phyloP scores from a whole-genome alignment of 1,140 invertebrate genomes.

The Stegodyphus mimosarum region DNA sequence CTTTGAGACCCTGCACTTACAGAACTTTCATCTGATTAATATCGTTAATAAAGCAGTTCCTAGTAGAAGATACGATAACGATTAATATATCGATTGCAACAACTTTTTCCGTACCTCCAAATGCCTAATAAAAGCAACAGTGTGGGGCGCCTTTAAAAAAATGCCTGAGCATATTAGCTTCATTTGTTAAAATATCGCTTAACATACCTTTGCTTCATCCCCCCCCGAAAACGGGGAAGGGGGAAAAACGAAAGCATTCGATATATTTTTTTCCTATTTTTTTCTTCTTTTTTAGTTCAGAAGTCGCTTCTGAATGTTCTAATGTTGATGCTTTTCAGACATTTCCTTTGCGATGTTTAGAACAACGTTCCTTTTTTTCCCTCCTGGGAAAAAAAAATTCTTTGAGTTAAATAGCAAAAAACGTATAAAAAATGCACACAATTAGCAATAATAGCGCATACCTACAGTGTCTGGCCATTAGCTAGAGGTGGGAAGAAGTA shows the following conservation, averaged over 20 bases:
- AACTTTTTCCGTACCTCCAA: not conserved
- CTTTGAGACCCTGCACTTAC: not conserved
- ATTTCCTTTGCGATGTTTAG: slow-evolving; percentile 8
- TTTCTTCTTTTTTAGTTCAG: slow-evolving; percentile 6
- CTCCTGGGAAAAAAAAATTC: slow-evolving; percentile 11
- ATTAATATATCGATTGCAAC: slow-evolving; percentile 55
- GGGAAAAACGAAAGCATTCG: not conserved
- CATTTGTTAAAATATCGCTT: slow-evolving; percentile 61
- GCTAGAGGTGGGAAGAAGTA: slow-evolving; percentile 34
- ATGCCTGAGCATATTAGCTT: slow-evolving; percentile 45
- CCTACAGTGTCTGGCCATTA: slow-evolving; percentile 44
- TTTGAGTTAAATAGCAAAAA: slow-evolving; percentile 52
- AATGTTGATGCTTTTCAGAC: slow-evolving; percentile 48
- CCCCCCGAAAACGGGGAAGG: not conserved
- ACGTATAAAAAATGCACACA: slow-evolving; percentile 42
- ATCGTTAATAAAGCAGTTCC: too few relatives aligned
- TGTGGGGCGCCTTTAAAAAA: slow-evolving; percentile 18
- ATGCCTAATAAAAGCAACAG: slow-evolving; percentile 53
- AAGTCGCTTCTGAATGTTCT: not conserved
- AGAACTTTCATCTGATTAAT: too few relatives aligned
- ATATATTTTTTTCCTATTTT: slow-evolving; percentile 23
- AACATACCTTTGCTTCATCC: slow-evolving; percentile 39
- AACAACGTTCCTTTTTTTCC: slow-evolving; percentile 10
- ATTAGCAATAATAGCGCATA: slow-evolving; percentile 61
- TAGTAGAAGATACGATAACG: not conserved